A percentile compares a stretch with the other conserved stretches of the same genome.
phyloP scores from a whole-genome alignment of 2,888 invertebrate genomes.

The Spilosoma lubricipeda region DNA sequence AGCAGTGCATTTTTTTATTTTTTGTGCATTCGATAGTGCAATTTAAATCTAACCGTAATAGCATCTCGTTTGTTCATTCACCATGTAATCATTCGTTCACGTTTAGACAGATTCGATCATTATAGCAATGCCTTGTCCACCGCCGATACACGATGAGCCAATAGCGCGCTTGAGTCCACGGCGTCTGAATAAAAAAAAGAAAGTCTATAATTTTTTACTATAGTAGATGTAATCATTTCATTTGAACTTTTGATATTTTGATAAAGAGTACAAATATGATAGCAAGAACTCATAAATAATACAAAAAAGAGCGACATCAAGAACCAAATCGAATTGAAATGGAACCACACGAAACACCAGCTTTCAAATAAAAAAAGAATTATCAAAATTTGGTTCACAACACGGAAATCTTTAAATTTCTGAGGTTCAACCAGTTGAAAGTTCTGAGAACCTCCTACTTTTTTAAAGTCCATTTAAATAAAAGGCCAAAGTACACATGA shows the following conservation, averaged over 20 bases:
- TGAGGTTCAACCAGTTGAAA: no score
- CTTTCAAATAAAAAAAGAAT: no score
- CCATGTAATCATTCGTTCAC: constrained; percentile 27
- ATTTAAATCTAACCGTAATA: not conserved
- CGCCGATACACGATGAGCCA: constrained; percentile 99
- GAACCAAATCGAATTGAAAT: no score
- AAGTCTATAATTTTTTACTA: not conserved
- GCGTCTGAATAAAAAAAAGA: constrained; percentile 86
- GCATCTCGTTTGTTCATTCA: constrained; percentile 27
- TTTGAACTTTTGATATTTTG: not conserved
- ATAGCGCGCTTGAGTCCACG: constrained; percentile 94
- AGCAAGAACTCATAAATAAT: no score
- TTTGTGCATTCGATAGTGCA: not conserved
- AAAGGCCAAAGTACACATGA: not conserved
- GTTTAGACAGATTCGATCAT: constrained; percentile 92
- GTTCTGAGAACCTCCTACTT: no score
- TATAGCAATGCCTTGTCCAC: constrained; percentile 98
- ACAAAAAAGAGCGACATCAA: no score
- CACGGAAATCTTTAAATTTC: no score
- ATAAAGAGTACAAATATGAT: no score
- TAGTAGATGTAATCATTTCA: not conserved
- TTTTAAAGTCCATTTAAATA: no score
- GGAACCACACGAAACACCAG: no score
- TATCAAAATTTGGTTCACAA: no score
- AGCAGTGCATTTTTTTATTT: not conserved